Base-by-base conservation (phyloP, 2,113 vertebrate genomes). In the Microcebus ravelobensis region DNA sequence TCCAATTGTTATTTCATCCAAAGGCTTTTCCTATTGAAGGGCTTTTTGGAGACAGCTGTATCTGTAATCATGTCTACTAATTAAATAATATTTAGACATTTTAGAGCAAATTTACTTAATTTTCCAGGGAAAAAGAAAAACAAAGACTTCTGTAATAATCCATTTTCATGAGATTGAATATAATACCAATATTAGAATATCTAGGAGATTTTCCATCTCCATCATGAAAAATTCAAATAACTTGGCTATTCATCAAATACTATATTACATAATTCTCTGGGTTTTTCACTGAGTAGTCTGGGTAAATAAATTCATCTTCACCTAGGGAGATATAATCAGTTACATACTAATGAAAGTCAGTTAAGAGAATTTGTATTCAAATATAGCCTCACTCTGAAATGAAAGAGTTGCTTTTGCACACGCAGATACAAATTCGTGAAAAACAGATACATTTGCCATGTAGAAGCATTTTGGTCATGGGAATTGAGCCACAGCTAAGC, bases 201-300 rank as follows among this genome's bases (percentile, higher is more conserved):
- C 34, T 67, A 73, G 59, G 15, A 91, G 36, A 34, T 83, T 87
- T 87, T 90, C 42, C 7, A 2, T 79, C 61, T 90, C 7, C 23
- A 71, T 80, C 65, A 55, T 88, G 13, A 97, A 96, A 93, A 94
- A 48, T 88, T 91, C 77, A 95, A 90, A 81, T 88, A 39, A 23
- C 34, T 93, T 94, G 71, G 25, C 9, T 91, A 80, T 88, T 65
- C 45, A 59, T 85, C 48, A 63, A 80, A 70, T 95, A 57, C 77
- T 36, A 39, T 71, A 57, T 94, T 86, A 76, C 27, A 42, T 55
- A 87, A 87, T 81, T 88, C 45, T 52, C 8, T 89, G n/a, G 21
- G 11, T 77, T 88, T 80, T 63, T 83, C 77, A 71, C 25, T 83
- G 76, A 61, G 0, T 83, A 83, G n/a, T 70, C 71, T 55, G n/a